phyloP scores from a whole-genome alignment of 1,140 invertebrate species.

The Parasteatoda tepidariorum region DNA sequence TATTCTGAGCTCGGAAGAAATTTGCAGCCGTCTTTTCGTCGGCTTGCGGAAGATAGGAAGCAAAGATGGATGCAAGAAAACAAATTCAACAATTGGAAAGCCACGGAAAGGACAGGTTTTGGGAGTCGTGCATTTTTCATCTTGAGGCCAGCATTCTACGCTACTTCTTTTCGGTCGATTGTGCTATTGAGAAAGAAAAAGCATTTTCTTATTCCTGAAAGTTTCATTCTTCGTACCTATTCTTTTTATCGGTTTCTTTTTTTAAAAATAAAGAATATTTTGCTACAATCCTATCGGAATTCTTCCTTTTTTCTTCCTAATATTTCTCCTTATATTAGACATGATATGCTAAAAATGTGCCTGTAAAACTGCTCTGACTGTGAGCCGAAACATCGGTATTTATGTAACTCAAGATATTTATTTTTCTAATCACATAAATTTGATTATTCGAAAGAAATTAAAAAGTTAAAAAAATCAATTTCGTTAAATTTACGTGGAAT shows the following conservation, averaged over 20 bases:
- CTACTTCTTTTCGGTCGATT: conserved; percentile 1
- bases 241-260: not conserved
- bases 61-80: not conserved
- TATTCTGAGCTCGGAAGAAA: conserved; percentile 26
- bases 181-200: not conserved
- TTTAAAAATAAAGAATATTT: no score
- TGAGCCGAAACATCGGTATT: no score
- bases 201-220: not conserved
- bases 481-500: no score
- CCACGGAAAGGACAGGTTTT: conserved; percentile 1
- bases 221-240: not conserved
- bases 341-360: no score
- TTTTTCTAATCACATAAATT: no score
- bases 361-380: no score
- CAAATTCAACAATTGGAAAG: conserved; percentile 45
- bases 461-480: no score
- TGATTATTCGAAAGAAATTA: no score
- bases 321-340: no score
- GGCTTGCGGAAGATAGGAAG: not conserved
- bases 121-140: conserved; percentile 25
- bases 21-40: conserved; percentile 23
- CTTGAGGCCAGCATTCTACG: conserved; percentile 7
- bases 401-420: no score
- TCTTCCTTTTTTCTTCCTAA: no score
- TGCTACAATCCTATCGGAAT: no score